phyloP scores from a whole-genome alignment of 2,888 invertebrate species.

The Tetanocera ferruginea region DNA sequence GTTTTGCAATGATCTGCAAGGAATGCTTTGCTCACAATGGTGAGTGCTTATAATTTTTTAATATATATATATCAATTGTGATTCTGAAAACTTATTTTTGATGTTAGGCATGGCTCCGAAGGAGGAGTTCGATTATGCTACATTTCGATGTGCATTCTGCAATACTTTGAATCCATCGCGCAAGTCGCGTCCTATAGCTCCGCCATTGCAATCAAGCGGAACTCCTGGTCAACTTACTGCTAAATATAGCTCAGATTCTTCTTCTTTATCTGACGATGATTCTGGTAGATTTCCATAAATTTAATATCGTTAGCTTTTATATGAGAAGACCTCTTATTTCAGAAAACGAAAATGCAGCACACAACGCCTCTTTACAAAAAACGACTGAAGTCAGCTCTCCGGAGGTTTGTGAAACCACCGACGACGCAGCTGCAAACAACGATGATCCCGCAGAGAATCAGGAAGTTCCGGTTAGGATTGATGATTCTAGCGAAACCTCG shows the following conservation, averaged over 20 bases:
- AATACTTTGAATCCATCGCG: slow-evolving; percentile 87
- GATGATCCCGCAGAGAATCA: slow-evolving; percentile 8
- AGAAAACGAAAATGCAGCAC: slow-evolving; percentile 23
- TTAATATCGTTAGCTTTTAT: neutral
- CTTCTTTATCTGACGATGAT: slow-evolving; percentile 52
- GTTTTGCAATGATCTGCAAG: slow-evolving; percentile 94
- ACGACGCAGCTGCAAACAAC: neutral
- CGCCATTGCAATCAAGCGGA: slow-evolving; percentile 64
- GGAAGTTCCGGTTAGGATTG: neutral
- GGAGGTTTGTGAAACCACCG: slow-evolving; percentile 24
- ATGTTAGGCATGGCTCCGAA: slow-evolving; percentile 78
- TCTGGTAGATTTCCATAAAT: slow-evolving; percentile 46
- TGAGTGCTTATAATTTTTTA: slow-evolving; percentile 56
- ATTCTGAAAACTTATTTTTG: neutral
- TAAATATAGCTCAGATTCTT: slow-evolving; percentile 55
- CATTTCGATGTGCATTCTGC: slow-evolving; percentile 94
- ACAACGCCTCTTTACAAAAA: slow-evolving; percentile 2
- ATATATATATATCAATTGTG: neutral
- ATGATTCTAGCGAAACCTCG: slow-evolving; percentile 8
- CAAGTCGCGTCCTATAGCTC: slow-evolving; percentile 86
- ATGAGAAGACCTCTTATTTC: neutral
- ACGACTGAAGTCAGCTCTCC: slow-evolving; percentile 25
- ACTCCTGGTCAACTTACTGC: slow-evolving; percentile 20
- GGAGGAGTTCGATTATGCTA: slow-evolving; percentile 81
- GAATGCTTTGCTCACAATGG: slow-evolving; percentile 95